Evolutionary conservation across 2,888 invertebrate species (phyloP), one percentile per base, ranked within the genome.

Genomic region (Watsonalla cultraria): DNA sequence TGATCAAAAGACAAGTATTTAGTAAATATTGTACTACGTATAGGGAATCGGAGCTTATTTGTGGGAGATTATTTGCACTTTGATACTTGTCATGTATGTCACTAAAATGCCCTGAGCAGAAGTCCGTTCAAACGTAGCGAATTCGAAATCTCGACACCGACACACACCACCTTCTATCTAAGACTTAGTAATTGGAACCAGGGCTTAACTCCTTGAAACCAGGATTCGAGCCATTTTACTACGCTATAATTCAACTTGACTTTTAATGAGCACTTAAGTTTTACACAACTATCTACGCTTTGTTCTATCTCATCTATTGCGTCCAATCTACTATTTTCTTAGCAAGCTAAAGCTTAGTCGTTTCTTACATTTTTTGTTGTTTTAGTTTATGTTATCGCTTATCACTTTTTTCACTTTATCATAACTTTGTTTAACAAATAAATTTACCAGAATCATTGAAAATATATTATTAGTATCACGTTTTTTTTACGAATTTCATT

Each of bases 101-200:
- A 24, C 1, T 24, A 24, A 24, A 24, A 37, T 74, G 75, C 74
- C 76, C 73, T 75, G 70, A 71, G 73, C 75, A 72, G 69, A 74
- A 66, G 72, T 67, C 72, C 78, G 72, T 76, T 79, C 72, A 77
- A 76, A 74, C 79, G 78, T 77, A 73, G 70, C 80, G 72, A 82
- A 82, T 82, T 79, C 71, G 70, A 70, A 80, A 75, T 73, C 74
- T 70, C 68, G 72, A 69, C 76, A 72, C 65, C 67, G 70, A 69
- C 65, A 68, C 72, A 66, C 62, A 70, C n/a, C n/a, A n/a, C n/a
- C n/a, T n/a, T n/a, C n/a, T n/a, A n/a, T 75, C 70, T 70, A 66
- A 66, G 58, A 68, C 66, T 57, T 62, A 68, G 76, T 82, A 81
- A 82, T 82, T 78, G 79, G 76, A 75, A 73, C 69, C 63, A 66